These are phyloP conservation scores for Enteromius trimaculatus DNA, from an alignment of 2,797 vertebrate species.

Conservation along the genomic window DNA sequence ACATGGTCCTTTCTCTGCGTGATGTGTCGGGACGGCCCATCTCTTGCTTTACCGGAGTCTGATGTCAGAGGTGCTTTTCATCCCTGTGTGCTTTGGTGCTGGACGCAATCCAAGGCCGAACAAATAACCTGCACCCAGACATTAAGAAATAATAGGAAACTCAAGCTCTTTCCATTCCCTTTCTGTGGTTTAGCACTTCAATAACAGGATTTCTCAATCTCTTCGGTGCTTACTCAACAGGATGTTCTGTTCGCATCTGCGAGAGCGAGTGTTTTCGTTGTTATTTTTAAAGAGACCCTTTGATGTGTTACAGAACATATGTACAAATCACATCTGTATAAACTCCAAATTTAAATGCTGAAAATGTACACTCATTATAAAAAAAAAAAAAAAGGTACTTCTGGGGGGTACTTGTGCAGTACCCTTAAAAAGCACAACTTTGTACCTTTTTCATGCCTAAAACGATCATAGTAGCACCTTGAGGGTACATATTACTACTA, in stretches of 20 bases:
- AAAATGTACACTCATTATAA: not conserved
- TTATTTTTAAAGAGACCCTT: conserved; percentile 31
- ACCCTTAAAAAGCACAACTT: not conserved
- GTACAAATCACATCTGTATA: not conserved
- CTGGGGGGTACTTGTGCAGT: not conserved
- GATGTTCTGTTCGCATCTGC: conserved; percentile 73
- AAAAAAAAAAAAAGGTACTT: not conserved
- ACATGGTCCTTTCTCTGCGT: conserved; percentile 72
- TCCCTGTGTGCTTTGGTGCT: conserved; percentile 39
- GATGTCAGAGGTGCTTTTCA: conserved; percentile 63
- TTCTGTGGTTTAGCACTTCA: conserved; percentile 77
- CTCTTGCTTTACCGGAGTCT: conserved; percentile 63
- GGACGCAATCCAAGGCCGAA: conserved; percentile 47
- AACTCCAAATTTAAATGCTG: not conserved
- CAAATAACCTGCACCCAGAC: conserved; percentile 53
- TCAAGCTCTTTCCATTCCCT: conserved; percentile 75
- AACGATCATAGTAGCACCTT: too few relatives aligned
- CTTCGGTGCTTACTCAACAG: conserved; percentile 63
- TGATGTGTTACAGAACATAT: conserved; percentile 11
- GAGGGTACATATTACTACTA: not conserved
- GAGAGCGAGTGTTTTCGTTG: not conserved
- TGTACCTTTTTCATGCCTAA: not conserved
- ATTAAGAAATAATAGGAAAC: conserved; percentile 77
- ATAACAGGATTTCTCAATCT: conserved; percentile 73
- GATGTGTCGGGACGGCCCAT: conserved; percentile 58